These are phyloP conservation scores for Catharus bicknelli DNA, from an alignment of 2,113 vertebrate species.

Conservation along the genomic window DNA sequence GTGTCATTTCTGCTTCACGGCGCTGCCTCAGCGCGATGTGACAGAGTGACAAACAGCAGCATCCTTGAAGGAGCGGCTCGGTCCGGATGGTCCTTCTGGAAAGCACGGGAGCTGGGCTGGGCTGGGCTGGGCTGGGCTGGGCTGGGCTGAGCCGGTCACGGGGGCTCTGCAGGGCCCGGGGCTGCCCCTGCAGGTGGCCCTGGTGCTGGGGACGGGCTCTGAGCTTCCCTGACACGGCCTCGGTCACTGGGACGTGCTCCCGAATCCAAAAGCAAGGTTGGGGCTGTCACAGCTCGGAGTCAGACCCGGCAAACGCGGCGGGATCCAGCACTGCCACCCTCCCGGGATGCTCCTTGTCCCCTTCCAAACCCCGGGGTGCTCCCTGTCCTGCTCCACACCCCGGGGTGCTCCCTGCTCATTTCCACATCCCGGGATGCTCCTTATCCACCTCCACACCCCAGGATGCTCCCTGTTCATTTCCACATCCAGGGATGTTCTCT, in stretches of 20 bases:
- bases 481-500: not conserved
- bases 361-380: not conserved
- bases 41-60: slow-evolving; percentile 22
- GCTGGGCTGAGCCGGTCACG: not conserved
- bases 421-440: too few relatives aligned
- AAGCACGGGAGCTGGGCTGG: not conserved
- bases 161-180: not conserved
- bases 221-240: not conserved
- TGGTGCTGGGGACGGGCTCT: not conserved
- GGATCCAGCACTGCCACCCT: not conserved
- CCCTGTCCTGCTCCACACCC: too few relatives aligned
- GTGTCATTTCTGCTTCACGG: slow-evolving; percentile 34
- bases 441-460: not conserved
- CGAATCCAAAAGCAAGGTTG: fast-evolving
- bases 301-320: fast-evolving
- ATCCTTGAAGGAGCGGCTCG: not conserved
- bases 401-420: not conserved
- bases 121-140: not conserved
- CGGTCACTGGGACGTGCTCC: not conserved
- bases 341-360: too few relatives aligned
- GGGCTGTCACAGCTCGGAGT: not conserved
- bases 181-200: not conserved
- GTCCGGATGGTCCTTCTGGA: not conserved
- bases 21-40: not conserved
- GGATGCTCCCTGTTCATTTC: not conserved